phyloP scores from a whole-genome alignment of 2,797 vertebrate genomes.

The Labeo calbasu region DNA sequence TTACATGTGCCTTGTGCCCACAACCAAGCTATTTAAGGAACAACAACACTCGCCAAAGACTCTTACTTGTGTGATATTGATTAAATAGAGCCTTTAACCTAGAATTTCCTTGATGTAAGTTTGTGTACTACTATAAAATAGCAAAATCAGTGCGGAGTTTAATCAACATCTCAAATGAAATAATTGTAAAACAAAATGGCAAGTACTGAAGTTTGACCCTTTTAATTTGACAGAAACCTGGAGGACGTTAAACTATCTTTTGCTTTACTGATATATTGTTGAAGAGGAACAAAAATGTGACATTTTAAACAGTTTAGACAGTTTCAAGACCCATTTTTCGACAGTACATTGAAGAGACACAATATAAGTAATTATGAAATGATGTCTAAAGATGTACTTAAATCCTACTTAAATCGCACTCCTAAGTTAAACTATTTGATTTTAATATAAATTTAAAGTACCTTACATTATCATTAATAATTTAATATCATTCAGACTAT shows the following conservation, averaged over 20 bases:
- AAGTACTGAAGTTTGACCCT: background rate
- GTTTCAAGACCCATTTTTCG: too few relatives aligned
- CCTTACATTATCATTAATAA: background rate
- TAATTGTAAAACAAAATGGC: background rate
- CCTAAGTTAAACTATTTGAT: too few relatives aligned
- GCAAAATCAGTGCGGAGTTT: background rate
- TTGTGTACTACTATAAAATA: background rate
- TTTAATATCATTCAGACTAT: background rate
- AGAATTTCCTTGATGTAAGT: background rate
- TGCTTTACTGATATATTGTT: background rate
- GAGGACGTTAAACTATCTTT: background rate
- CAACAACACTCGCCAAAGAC: background rate
- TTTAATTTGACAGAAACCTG: background rate
- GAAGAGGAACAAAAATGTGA: background rate
- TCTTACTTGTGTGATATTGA: background rate
- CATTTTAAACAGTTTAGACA: too few relatives aligned
- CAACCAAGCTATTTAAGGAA: background rate
- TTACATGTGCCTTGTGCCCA: background rate
- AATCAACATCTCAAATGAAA: background rate
- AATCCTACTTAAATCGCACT: too few relatives aligned
- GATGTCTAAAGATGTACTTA: too few relatives aligned
- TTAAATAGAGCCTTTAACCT: background rate
- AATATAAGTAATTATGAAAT: too few relatives aligned
- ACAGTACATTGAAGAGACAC: too few relatives aligned
- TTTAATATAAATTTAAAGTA: background rate